A percentile compares a stretch with the other conserved stretches of the same genome.
Evolutionary conservation across 2,888 invertebrate species (phyloP).

Genomic region (Stenichneumon culpator): DNA sequence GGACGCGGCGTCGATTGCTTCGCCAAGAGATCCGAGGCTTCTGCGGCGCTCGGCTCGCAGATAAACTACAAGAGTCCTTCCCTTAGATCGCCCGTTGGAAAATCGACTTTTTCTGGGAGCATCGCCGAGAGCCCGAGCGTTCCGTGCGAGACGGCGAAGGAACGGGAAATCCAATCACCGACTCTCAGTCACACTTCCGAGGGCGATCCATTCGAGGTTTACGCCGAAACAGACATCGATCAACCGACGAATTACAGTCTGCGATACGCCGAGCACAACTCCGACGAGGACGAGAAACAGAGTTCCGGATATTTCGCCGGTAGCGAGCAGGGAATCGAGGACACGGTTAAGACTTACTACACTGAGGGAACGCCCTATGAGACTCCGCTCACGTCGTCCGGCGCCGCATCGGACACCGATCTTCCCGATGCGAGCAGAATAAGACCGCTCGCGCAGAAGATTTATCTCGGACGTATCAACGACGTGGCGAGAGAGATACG

Average conservation of each 20-base stretch:
- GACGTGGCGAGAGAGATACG: conserved; percentile 43
- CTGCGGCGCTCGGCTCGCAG: conserved; percentile 12
- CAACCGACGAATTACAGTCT: conserved; percentile 96
- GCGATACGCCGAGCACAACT: conserved; percentile 93
- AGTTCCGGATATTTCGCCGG: conserved; percentile 77
- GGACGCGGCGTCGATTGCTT: conserved; percentile 23
- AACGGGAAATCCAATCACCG: conserved; percentile 65
- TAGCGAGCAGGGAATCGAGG: conserved; percentile 86
- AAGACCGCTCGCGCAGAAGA: conserved; percentile 61
- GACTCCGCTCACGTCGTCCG: conserved; percentile 89
- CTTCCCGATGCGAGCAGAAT: conserved; percentile 86
- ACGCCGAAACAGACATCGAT: conserved; percentile 81
- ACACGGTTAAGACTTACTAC: conserved; percentile 95
- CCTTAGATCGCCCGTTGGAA: conserved; percentile 49
- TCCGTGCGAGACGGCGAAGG: conserved; percentile 15
- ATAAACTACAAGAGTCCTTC: conserved; percentile 48
- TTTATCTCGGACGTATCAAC: conserved; percentile 41
- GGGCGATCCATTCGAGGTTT: conserved; percentile 76
- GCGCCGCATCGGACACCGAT: conserved; percentile 95
- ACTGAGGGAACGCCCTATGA: conserved; percentile 96
- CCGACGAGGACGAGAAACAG: conserved; percentile 86
- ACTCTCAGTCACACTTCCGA: conserved; percentile 69
- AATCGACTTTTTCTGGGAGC: conserved; percentile 6
- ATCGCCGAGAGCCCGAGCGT: background rate
- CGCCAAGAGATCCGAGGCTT: conserved; percentile 32